phyloP scores from a whole-genome alignment of 2,113 vertebrate species.

The Sakesphorus luctuosus region DNA sequence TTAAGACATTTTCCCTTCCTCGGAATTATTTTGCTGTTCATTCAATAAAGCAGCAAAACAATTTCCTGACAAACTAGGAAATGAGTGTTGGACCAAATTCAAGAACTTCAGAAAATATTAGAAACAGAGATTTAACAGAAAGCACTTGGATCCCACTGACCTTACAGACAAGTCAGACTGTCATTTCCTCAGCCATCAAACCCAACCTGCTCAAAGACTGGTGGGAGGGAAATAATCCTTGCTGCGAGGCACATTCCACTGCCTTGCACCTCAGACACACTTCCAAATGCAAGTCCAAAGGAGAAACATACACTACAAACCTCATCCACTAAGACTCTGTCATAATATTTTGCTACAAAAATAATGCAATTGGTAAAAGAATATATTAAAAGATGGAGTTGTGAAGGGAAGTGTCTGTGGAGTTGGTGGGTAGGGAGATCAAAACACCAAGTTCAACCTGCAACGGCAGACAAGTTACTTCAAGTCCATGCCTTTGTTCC shows the following conservation, averaged over 20 bases:
- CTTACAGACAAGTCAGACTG: conserved; percentile 32
- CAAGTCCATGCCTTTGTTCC: background rate
- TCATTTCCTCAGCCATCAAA: conserved; percentile 46
- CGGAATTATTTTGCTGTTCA: conserved; percentile 47
- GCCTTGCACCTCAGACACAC: background rate
- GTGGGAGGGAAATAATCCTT: background rate
- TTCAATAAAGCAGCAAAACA: conserved; percentile 71
- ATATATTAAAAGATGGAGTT: fast-evolving
- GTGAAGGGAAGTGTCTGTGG: background rate
- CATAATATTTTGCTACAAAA: background rate
- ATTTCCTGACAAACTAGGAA: conserved; percentile 77
- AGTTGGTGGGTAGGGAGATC: background rate
- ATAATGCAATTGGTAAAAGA: background rate
- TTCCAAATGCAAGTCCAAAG: background rate
- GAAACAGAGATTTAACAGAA: conserved; percentile 71
- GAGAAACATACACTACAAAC: background rate
- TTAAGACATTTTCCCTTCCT: conserved; percentile 32
- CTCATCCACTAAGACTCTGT: background rate
- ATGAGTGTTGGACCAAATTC: conserved; percentile 67
- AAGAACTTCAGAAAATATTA: conserved; percentile 66
- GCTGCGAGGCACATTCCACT: background rate
- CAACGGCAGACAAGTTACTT: background rate
- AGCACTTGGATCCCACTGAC: conserved; percentile 43
- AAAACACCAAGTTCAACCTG: background rate
- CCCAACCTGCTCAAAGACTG: background rate